A percentile compares a stretch with the other conserved stretches of the same genome.
Conservation (phyloP, 2,113 vertebrate species). For the Donacobius atricapilla region DNA sequence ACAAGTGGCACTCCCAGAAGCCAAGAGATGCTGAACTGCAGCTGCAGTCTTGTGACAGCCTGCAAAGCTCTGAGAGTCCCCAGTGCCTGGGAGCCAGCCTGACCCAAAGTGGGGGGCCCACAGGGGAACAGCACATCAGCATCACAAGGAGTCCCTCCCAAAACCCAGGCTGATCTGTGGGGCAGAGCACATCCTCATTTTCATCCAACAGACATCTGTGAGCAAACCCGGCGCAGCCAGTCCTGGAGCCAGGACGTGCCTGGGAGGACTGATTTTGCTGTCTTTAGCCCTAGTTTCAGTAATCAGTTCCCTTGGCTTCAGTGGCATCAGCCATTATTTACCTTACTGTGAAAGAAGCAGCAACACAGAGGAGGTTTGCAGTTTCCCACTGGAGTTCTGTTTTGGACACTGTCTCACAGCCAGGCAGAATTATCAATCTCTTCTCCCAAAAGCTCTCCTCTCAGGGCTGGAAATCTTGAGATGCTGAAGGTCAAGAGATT, state of each 20-base stretch:
- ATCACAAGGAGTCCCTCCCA: not conserved
- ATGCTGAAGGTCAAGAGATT: conserved; percentile 62
- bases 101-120: not conserved
- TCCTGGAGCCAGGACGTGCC: not conserved
- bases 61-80: not conserved
- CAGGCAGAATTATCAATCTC: conserved; percentile 45
- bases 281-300: not conserved
- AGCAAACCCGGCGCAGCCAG: not conserved
- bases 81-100: not conserved
- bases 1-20: not conserved
- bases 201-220: not conserved
- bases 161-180: not conserved
- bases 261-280: not conserved
- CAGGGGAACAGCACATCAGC: not conserved
- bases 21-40: not conserved
- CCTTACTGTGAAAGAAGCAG: conserved; percentile 26
- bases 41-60: not conserved
- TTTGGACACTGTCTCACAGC: not conserved
- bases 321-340: conserved; percentile 32
- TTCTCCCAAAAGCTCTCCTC: conserved; percentile 5
- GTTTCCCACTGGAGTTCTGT: conserved; percentile 23
- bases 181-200: not conserved
- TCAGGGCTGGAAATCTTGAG: conserved; percentile 30
- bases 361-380: conserved; percentile 5
- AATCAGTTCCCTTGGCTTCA: not conserved